Evolutionary conservation across 2,113 vertebrate species (phyloP).

Genomic region (Ellobius talpinus): DNA sequence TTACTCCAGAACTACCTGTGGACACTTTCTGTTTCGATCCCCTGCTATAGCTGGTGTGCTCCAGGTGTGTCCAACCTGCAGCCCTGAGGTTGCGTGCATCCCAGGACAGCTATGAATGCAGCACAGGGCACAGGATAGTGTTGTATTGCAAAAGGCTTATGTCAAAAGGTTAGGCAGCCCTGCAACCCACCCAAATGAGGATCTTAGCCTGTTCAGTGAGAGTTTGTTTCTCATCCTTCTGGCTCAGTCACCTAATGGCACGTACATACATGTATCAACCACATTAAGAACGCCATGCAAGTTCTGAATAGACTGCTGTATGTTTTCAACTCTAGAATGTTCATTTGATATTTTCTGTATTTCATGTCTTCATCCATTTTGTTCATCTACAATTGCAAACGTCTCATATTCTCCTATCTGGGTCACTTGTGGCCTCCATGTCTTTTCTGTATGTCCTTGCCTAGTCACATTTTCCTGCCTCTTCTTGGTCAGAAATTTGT

Average conservation of each 20-base stretch:
- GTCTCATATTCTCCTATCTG: neutral
- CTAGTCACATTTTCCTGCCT: conserved; percentile 24
- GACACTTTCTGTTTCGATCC: neutral
- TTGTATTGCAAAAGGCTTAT: neutral
- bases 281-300: neutral
- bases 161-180: neutral
- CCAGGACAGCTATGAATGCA: neutral
- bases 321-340: conserved; percentile 15
- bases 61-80: neutral
- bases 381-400: conserved; percentile 40
- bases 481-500: neutral
- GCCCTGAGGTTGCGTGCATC: neutral
- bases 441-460: neutral
- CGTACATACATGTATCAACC: neutral
- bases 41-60: neutral
- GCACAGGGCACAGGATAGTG: neutral
- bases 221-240: neutral
- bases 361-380: conserved; percentile 17
- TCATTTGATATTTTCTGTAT: neutral
- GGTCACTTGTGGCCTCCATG: neutral
- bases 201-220: neutral
- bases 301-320: conserved; percentile 25
- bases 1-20: neutral
- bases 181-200: neutral
- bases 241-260: neutral